Percentiles rank a stretch among this genome's conserved stretches.
Evolutionary conservation across 2,888 invertebrate species (phyloP).

Genomic region (Bibio marci): DNA sequence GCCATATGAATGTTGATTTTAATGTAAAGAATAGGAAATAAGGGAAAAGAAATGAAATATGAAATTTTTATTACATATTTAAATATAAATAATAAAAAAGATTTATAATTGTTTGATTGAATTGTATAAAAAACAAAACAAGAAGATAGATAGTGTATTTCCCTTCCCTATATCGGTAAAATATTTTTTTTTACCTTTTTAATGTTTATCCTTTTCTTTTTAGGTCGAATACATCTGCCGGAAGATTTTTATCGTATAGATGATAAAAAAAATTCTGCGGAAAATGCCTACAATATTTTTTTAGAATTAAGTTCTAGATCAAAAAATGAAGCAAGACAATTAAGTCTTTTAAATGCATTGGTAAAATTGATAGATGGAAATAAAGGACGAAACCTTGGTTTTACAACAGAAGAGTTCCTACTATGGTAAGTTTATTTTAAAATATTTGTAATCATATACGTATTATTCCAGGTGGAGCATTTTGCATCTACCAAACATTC

Average conservation of each 20-base stretch:
- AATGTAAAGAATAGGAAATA: too few species aligned
- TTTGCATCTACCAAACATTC: too few species aligned
- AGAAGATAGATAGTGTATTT: too few species aligned
- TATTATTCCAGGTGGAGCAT: slow-evolving; percentile 1
- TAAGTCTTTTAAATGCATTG: slow-evolving; percentile 77
- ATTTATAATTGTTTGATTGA: too few species aligned
- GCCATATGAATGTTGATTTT: too few species aligned
- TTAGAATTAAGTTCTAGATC: slow-evolving; percentile 35
- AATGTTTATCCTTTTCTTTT: too few species aligned
- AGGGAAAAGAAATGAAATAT: too few species aligned
- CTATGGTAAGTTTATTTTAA: slow-evolving; percentile 45
- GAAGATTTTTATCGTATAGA: slow-evolving; percentile 49
- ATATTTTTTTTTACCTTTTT: too few species aligned
- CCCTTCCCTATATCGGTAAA: too few species aligned
- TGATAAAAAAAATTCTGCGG: slow-evolving; percentile 38
- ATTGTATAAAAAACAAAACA: too few species aligned
- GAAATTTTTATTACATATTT: too few species aligned
- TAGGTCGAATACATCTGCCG: slow-evolving; percentile 13
- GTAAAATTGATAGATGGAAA: slow-evolving; percentile 44
- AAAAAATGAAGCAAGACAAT: slow-evolving; percentile 57
- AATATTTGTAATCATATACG: slow-evolving; percentile 2
- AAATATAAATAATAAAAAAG: too few species aligned
- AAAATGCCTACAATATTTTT: slow-evolving; percentile 46
- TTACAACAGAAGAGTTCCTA: slow-evolving; percentile 62
- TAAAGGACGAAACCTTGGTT: slow-evolving; percentile 34